Percentiles rank a stretch among this genome's conserved stretches.
Evolutionary conservation across 2,888 invertebrate genomes (phyloP).

Genomic region (Drosophila melanosoma): DNA sequence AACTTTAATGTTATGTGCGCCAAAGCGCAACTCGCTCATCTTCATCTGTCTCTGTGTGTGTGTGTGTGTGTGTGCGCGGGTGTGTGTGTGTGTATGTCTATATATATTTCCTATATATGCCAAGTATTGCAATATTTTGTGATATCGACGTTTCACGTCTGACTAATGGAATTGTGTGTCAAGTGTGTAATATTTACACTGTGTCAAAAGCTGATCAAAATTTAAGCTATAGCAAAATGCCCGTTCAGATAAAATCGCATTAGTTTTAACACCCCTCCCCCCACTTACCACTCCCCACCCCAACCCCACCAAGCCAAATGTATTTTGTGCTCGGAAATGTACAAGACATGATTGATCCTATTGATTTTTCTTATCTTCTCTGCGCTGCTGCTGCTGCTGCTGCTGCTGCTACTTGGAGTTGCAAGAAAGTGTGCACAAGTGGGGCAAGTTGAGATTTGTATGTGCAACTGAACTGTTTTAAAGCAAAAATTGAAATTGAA

Average conservation of each 20-base stretch:
- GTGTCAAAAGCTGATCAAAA: conserved; percentile 81
- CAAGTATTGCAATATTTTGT: conserved; percentile 65
- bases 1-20: conserved; percentile 80
- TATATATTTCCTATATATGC: neutral
- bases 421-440: conserved; percentile 13
- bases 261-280: conserved; percentile 8
- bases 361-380: conserved; percentile 68
- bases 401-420: conserved; percentile 16
- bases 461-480: conserved; percentile 30
- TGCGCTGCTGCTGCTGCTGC: neutral
- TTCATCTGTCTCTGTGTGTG: conserved; percentile 6
- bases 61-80: no score
- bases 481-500: conserved; percentile 26
- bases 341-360: conserved; percentile 74
- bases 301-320: neutral
- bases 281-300: no score
- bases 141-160: conserved; percentile 72
- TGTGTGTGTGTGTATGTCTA: neutral
- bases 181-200: conserved; percentile 81
- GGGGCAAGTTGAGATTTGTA: conserved; percentile 33
- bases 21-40: conserved; percentile 47
- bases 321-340: conserved; percentile 18
- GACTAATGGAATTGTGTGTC: conserved; percentile 81
- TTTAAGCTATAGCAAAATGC: conserved; percentile 74
- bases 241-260: conserved; percentile 57